Percentiles rank a stretch among this genome's conserved stretches.
phyloP scores from a whole-genome alignment of 2,797 vertebrate species.

The Zonotrichia albicollis region DNA sequence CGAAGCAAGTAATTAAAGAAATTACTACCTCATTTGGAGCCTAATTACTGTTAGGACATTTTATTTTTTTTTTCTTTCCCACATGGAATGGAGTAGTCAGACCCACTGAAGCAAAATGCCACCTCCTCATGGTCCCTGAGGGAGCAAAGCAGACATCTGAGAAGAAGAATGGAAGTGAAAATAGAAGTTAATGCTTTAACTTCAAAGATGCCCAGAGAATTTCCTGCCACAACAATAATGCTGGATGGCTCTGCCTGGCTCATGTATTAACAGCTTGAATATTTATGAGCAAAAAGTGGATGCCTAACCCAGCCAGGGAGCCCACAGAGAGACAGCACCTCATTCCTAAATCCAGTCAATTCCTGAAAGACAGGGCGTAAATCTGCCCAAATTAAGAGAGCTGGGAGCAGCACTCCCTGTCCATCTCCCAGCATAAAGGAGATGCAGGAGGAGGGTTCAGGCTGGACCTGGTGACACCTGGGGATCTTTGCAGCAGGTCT shows the following conservation, averaged over 20 bases:
- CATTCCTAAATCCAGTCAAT: not conserved
- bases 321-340: not conserved
- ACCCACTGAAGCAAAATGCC: conserved; percentile 21
- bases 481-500: not conserved
- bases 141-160: not conserved
- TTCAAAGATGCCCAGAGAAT: conserved; percentile 47
- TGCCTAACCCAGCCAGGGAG: not conserved
- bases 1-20: conserved; percentile 34
- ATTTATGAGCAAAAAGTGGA: conserved; percentile 26
- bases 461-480: not conserved
- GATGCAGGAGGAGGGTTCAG: not conserved
- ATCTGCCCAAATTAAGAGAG: not conserved
- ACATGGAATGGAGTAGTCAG: not conserved
- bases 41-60: conserved; percentile 24
- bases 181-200: not conserved
- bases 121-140: not conserved
- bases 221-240: not conserved
- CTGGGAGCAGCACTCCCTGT: not conserved
- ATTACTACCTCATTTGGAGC: conserved; percentile 18
- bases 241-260: conserved; percentile 3
- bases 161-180: not conserved
- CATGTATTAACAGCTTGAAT: conserved; percentile 12
- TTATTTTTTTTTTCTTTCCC: not conserved
- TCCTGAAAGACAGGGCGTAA: not conserved
- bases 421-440: not conserved